Evolutionary conservation across 2,797 vertebrate species (phyloP).

Genomic region (Xiphorhynchus erythropygius): DNA sequence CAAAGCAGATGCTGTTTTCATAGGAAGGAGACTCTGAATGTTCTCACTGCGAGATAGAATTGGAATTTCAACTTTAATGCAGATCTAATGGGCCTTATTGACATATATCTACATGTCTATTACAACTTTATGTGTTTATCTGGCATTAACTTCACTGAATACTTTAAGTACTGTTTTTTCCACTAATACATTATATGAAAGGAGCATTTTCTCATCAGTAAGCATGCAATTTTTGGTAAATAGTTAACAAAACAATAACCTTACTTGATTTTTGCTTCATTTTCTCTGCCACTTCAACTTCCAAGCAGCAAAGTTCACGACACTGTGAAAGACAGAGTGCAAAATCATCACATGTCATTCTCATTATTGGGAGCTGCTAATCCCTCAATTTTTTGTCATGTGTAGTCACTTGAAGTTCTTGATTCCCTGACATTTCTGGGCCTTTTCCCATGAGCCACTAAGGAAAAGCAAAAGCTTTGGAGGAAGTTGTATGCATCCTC

Average conservation of each 20-base stretch:
- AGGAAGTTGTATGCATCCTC: not conserved
- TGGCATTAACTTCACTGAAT: not conserved
- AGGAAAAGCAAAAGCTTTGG: not conserved
- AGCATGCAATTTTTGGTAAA: not conserved
- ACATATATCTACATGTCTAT: not conserved
- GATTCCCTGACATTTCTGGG: not conserved
- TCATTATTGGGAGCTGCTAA: rapidly evolving
- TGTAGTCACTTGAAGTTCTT: not conserved
- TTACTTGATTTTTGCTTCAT: slow-evolving; percentile 65
- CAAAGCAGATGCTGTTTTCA: not conserved
- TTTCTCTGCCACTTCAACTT: slow-evolving; percentile 72
- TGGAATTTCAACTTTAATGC: not conserved
- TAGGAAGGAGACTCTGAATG: not conserved
- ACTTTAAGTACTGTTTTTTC: not conserved
- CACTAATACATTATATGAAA: not conserved
- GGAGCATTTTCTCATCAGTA: not conserved
- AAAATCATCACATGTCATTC: not conserved
- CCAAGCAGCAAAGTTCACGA: slow-evolving; percentile 75
- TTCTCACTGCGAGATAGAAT: not conserved
- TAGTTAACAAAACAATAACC: not conserved
- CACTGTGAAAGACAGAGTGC: slow-evolving; percentile 62
- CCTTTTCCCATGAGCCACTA: not conserved
- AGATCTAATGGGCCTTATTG: not conserved
- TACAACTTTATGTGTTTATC: not conserved
- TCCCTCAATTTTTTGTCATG: not conserved